Evolutionary conservation across 2,888 invertebrate species (phyloP), one percentile per base, ranked within the genome.

Genomic region (Melangyna quadrimaculata): DNA sequence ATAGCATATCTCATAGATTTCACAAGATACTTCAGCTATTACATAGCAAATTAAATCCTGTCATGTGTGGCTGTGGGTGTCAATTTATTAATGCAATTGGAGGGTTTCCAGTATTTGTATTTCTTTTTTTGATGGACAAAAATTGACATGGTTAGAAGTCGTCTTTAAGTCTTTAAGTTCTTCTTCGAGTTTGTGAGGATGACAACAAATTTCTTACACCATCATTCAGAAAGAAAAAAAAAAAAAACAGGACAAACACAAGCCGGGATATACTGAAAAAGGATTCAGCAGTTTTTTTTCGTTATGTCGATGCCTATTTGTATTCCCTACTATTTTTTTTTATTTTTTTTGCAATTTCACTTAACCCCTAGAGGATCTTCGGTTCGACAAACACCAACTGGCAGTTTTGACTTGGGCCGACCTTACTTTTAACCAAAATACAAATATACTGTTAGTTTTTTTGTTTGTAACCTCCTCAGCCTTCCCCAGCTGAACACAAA

Each of bases 31-130:
- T 53, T 48, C 51, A 53, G 70, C 63, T 84, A 84, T 84, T 84
- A 79, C 83, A 84, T 74, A 84, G 79, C 78, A 79, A 84, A 84
- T 84, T 84, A 84, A 84, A 75, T 59, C 65, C 71, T 43, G 78
- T 75, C 74, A 75, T 74, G 79, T 79, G 79, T 70, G 83, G 79
- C 79, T 75, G 79, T 70, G 83, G 79, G 83, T 75, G 79, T 84
- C 83, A 71, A 84, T 79, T 79, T 79, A 84, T 84, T 74, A 79
- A 79, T 79, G 83, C 83, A 84, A 29, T 79, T 84, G 83, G 83
- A 79, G 57, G 71, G 70, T 35, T 79, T 79, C 79, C 79, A 84
- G 67, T 57, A 55, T 65, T n/a, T n/a, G n/a, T n/a, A n/a, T 70
- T 70, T 83, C 70, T 78, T 69, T 78, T 73, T 83, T 70, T 78